A percentile compares a stretch with the other conserved stretches of the same genome.
Conservation (phyloP, 2,888 invertebrate genomes). For the Neoscelio sp. region DNA sequence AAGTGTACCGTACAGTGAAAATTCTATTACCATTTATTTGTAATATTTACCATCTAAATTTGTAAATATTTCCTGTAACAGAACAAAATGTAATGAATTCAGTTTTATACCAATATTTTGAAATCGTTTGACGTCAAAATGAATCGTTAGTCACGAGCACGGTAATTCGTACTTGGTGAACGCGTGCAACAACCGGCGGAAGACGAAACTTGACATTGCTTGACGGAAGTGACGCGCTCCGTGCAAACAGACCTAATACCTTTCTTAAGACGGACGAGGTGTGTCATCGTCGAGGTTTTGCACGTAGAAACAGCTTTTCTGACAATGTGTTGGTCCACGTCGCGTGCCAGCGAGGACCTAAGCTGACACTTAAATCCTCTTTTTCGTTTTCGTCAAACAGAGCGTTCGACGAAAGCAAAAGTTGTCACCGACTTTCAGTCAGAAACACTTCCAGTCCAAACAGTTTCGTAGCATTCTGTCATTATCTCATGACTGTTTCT, state of each 20-base stretch:
- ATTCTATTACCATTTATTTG: too few species aligned
- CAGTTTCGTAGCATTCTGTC: constrained; percentile 56
- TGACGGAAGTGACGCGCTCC: constrained; percentile 81
- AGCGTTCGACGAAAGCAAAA: constrained; percentile 70
- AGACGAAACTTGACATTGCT: constrained; percentile 82
- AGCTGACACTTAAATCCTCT: constrained; percentile 52
- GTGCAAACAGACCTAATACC: constrained; percentile 78
- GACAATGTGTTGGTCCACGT: constrained; percentile 64
- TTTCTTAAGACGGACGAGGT: constrained; percentile 80
- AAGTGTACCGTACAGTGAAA: too few species aligned
- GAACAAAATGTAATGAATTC: too few species aligned
- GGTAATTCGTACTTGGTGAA: constrained; percentile 44
- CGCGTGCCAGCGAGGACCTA: constrained; percentile 70
- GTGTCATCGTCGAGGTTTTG: constrained; percentile 75
- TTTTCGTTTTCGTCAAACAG: constrained; percentile 52
- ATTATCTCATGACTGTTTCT: constrained; percentile 65
- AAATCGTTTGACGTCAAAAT: constrained; percentile 27
- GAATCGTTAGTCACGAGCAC: constrained; percentile 31
- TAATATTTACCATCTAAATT: too few species aligned
- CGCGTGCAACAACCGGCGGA: constrained; percentile 77
- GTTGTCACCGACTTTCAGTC: constrained; percentile 63
- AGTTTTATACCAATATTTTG: not conserved
- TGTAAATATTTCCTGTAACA: too few species aligned
- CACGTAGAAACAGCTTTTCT: constrained; percentile 28
- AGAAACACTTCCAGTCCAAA: constrained; percentile 64